Conservation (phyloP, 2,888 invertebrate species). For the Ophion costatus region DNA sequence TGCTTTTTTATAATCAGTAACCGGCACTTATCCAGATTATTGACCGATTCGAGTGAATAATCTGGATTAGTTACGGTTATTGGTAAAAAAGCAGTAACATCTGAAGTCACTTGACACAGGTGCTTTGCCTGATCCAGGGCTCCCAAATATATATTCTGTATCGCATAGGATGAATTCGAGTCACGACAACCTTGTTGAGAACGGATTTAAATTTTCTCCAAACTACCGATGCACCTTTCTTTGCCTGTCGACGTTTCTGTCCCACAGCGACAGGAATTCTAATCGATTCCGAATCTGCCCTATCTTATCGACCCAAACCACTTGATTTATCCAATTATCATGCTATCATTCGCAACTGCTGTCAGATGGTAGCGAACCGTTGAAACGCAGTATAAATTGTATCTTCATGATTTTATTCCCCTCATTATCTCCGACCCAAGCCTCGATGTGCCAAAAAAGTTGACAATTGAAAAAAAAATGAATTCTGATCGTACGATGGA, state of each 20-base stretch:
- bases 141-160: not conserved
- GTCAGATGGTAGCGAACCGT: not conserved
- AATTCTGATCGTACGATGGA: not conserved
- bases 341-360: not conserved
- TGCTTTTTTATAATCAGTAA: too few species aligned
- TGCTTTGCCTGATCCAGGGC: not conserved
- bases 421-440: not conserved
- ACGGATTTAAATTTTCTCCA: not conserved
- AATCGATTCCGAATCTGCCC: not conserved
- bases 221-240: not conserved
- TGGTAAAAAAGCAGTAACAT: not conserved
- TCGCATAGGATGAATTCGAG: not conserved
- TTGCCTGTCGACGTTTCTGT: not conserved
- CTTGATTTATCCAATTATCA: not conserved
- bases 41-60: not conserved
- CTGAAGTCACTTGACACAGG: not conserved
- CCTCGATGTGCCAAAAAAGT: not conserved
- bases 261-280: not conserved
- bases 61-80: not conserved
- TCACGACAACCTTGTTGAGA: not conserved
- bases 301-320: not conserved
- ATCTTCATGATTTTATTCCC: not conserved
- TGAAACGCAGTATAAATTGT: not conserved
- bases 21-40: too few species aligned
- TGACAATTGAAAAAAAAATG: not conserved